These are phyloP conservation scores for Falco berigora DNA, from an alignment of 2,797 vertebrate genomes.

Conservation along the genomic window DNA sequence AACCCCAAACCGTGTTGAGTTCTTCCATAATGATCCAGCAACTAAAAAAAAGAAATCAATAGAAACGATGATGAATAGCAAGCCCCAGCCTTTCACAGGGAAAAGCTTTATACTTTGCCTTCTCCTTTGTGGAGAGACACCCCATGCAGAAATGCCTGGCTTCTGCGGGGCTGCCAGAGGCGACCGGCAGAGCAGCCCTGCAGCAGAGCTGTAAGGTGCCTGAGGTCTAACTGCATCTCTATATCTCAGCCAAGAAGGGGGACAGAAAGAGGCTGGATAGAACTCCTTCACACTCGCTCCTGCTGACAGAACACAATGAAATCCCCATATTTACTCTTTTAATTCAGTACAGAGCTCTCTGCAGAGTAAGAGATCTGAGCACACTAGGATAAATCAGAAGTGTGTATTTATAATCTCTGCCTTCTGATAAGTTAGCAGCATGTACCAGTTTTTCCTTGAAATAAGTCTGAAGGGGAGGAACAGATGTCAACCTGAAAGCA, in stretches of 20 bases:
- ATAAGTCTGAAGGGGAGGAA: slow-evolving; percentile 13
- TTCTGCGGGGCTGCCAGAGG: neutral
- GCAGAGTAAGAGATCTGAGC: neutral
- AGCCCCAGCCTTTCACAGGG: neutral
- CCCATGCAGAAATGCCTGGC: accelerated
- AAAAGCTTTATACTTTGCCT: neutral
- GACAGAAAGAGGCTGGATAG: neutral
- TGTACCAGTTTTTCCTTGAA: neutral
- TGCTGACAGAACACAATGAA: neutral
- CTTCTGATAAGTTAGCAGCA: neutral
- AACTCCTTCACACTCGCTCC: neutral
- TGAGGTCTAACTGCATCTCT: neutral
- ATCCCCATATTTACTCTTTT: neutral
- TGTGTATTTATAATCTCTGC: slow-evolving; percentile 3
- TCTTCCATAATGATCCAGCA: neutral
- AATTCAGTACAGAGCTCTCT: neutral
- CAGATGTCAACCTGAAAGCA: neutral
- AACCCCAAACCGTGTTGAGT: neutral
- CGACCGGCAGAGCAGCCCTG: neutral
- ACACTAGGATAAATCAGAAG: neutral
- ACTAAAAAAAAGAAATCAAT: neutral
- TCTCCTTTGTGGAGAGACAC: neutral
- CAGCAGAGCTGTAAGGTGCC: neutral
- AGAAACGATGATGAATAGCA: neutral
- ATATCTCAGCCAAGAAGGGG: neutral